phyloP scores from a whole-genome alignment of 2,888 invertebrate genomes.

The Campopleginae sp. region DNA sequence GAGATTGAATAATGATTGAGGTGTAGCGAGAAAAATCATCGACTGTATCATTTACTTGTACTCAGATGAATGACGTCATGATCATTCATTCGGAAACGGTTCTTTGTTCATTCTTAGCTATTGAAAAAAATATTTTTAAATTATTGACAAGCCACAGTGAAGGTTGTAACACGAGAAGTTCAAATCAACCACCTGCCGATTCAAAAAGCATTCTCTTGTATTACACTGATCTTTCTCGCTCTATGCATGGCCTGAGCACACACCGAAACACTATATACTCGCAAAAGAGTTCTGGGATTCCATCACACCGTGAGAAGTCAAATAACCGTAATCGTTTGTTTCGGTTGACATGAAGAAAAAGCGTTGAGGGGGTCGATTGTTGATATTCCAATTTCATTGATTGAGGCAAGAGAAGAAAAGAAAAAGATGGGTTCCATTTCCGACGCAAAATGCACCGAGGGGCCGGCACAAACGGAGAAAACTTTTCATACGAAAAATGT shows the following conservation, averaged over 20 bases:
- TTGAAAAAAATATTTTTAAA: background rate
- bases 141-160: background rate
- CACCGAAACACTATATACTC: background rate
- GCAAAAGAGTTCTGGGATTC: background rate
- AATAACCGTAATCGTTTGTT: background rate
- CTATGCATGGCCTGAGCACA: background rate
- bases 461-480: constrained; percentile 44
- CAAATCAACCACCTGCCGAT: background rate
- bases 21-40: background rate
- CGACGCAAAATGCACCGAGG: constrained; percentile 31
- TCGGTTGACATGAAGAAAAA: background rate
- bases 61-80: background rate
- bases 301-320: background rate
- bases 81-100: background rate
- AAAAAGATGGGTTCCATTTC: constrained; percentile 13
- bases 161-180: background rate
- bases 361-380: background rate
- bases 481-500: constrained; percentile 40
- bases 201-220: background rate
- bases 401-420: constrained; percentile 2
- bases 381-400: constrained; percentile 1
- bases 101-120: background rate
- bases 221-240: background rate
- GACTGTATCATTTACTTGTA: background rate
- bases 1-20: too few species aligned